Evolutionary conservation across 2,888 invertebrate species (phyloP).

Genomic region (Cecidostiba fungosa): DNA sequence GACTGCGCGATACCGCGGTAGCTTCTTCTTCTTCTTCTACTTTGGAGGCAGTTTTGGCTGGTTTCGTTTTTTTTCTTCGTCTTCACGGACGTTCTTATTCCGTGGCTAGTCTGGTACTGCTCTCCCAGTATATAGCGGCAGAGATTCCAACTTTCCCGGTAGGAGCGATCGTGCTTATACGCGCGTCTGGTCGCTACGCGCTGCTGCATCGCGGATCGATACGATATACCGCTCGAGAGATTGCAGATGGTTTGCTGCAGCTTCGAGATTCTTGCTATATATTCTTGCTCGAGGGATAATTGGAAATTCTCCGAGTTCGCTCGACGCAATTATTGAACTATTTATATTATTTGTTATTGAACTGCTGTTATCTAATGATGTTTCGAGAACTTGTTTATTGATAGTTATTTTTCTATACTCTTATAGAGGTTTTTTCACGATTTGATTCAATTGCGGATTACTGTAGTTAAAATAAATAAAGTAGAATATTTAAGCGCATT

Average conservation of each 20-base stretch:
- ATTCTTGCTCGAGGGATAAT: not conserved
- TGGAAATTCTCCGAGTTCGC: not conserved
- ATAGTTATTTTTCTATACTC: too few species aligned
- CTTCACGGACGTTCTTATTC: conserved; percentile 39
- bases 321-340: not conserved
- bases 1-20: conserved; percentile 35
- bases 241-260: not conserved
- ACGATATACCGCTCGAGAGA: not conserved
- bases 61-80: not conserved
- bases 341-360: too few species aligned
- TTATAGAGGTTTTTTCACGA: too few species aligned
- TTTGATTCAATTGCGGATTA: too few species aligned
- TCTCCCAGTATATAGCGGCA: not conserved
- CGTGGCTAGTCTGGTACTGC: not conserved
- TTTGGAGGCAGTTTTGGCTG: not conserved
- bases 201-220: conserved; percentile 49
- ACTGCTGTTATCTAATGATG: not conserved
- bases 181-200: conserved; percentile 23
- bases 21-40: not conserved
- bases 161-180: conserved; percentile 32
- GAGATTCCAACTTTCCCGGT: conserved; percentile 51
- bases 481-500: too few species aligned
- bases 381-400: not conserved
- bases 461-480: too few species aligned
- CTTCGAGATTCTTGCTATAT: not conserved